Conservation (phyloP, 1,140 invertebrate genomes). For the Episyrphus balteatus region DNA sequence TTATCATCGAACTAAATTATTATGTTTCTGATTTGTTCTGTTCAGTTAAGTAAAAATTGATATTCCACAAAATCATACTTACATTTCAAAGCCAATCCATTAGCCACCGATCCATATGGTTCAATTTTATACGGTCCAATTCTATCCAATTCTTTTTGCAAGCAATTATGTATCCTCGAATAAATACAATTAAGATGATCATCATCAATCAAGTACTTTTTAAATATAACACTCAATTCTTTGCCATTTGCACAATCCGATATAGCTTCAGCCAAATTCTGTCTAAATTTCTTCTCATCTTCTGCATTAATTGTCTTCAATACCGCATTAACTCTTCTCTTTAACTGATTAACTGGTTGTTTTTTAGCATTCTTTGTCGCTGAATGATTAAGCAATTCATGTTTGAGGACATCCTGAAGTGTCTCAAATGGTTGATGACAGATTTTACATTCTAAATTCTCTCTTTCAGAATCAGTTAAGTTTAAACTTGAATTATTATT, state of each 20-base stretch:
- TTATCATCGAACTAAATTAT: no score
- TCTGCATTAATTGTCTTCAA: constrained; percentile 15
- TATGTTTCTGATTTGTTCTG: no score
- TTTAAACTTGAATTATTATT: no score
- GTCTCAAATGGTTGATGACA: constrained; percentile 14
- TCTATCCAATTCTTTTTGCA: constrained; percentile 10
- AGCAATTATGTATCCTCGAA: constrained; percentile 10
- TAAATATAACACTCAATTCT: constrained; percentile 13
- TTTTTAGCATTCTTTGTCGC: not conserved
- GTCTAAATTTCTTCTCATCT: not conserved
- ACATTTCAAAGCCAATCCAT: constrained; percentile 24
- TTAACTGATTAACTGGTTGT: not conserved
- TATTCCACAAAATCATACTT: not conserved
- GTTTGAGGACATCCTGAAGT: constrained; percentile 20
- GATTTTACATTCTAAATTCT: constrained; percentile 12
- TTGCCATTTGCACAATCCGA: not conserved
- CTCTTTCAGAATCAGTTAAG: not conserved
- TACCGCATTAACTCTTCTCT: constrained; percentile 2
- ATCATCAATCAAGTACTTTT: constrained; percentile 11
- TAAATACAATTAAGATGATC: constrained; percentile 10
- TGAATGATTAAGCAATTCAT: constrained; percentile 13
- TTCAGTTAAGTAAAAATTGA: no score
- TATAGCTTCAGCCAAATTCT: constrained; percentile 1
- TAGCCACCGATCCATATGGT: constrained; percentile 28
- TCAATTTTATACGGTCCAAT: constrained; percentile 9